These are phyloP conservation scores for Acrocephalus kingi DNA, from an alignment of 2,113 vertebrate species.

Conservation along the genomic window DNA sequence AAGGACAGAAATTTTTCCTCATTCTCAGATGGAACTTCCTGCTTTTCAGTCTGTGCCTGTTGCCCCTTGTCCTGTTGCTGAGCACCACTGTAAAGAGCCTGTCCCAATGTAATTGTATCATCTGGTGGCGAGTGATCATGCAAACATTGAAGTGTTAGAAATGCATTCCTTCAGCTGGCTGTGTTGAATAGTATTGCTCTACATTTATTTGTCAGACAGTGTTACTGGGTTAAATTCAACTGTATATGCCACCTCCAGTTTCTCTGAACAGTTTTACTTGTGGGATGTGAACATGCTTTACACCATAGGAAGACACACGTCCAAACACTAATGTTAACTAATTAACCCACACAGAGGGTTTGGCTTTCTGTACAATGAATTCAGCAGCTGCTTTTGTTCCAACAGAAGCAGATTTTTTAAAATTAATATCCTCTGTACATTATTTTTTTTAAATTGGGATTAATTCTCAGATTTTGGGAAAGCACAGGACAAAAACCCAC, in stretches of 20 bases:
- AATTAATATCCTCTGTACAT: neutral
- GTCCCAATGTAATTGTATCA: neutral
- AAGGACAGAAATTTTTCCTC: neutral
- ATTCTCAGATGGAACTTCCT: neutral
- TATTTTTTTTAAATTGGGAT: neutral
- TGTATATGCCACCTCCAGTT: neutral
- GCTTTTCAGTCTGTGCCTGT: neutral
- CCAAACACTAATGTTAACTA: neutral
- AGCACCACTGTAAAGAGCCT: neutral
- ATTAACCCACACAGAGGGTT: neutral
- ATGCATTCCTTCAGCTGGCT: neutral
- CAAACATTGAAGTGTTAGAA: neutral
- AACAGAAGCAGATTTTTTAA: neutral
- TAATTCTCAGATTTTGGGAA: neutral
- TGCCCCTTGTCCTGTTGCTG: neutral
- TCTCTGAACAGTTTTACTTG: neutral
- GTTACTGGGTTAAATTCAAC: neutral
- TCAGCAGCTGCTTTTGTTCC: neutral
- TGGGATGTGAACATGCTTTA: neutral
- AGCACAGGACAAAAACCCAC: neutral
- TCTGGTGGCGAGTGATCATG: neutral
- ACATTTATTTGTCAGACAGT: neutral
- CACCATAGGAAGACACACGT: neutral
- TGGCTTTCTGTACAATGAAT: neutral
- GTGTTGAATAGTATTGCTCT: neutral